Evolutionary conservation across 2,888 invertebrate species (phyloP), one percentile per base, ranked within the genome.

Genomic region (Orthonevra nobilis): DNA sequence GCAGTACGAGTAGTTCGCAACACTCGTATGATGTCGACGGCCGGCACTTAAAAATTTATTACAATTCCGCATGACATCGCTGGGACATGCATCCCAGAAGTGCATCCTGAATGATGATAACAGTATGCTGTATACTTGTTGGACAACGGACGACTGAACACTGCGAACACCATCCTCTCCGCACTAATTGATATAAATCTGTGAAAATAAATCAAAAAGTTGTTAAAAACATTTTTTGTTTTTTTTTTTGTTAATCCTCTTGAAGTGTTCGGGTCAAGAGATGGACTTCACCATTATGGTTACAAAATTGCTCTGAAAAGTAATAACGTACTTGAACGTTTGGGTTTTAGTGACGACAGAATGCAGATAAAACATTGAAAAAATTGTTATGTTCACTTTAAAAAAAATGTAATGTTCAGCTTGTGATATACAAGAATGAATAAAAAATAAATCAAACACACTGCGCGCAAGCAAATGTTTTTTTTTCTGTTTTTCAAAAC

Each of bases 101-200:
- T 72, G 64, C 64, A 77, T 77, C 77, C 77, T 72, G 64, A 23
- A 17, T 58, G 58, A 60, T 72, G 64, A 77, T 77, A 77, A 77
- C 77, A 75, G 56, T 30, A 32, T 64, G 77, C 44, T 77, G 50
- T 58, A 46, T 70, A 70, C 34, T 63, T 50, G 60, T 61, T 63
- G 63, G 61, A 56, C 69, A 70, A 44, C 40, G 26, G 28, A 38
- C 46, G 3, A 48, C 2, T 2, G n/a, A 15, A 3, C 17, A 36
- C 15, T 38, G 54, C 20, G 12, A 3, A 34, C 12, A 10, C 17
- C 19, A 19, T 28, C 7, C 28, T 23, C 42, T 44, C 26, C 1
- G 26, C 50, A 75, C 70, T 75, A 75, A 75, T 75, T 75, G 75
- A 75, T 75, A 75, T 50, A 69, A 70, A 75, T 75, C 75, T 69